Percentiles rank a stretch among this genome's conserved stretches.
phyloP scores from a whole-genome alignment of 2,888 invertebrate genomes.

The Axea sp. region DNA sequence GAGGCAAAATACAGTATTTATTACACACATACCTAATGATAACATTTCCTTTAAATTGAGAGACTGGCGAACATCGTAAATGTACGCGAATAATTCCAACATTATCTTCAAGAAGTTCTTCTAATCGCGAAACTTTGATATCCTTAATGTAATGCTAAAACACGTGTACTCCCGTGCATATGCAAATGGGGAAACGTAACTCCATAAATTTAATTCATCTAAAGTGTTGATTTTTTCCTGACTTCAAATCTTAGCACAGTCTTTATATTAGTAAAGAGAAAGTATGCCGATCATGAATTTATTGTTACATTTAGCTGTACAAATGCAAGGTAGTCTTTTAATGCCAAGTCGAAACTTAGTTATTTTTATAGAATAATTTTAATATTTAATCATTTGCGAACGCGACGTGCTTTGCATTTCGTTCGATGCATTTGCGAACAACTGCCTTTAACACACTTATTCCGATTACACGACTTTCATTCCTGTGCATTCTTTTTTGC shows the following conservation, averaged over 20 bases:
- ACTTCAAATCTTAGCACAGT: background rate
- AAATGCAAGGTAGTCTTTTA: slow-evolving; percentile 14
- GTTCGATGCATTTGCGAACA: background rate
- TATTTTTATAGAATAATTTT: slow-evolving; percentile 39
- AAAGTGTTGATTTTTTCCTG: slow-evolving; percentile 2
- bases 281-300: slow-evolving; percentile 18
- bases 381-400: slow-evolving; percentile 38
- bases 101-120: slow-evolving; percentile 23
- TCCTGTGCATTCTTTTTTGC: slow-evolving; percentile 5
- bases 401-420: slow-evolving; percentile 22
- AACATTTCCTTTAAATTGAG: slow-evolving; percentile 38
- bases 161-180: slow-evolving; percentile 7
- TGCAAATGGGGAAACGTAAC: slow-evolving; percentile 16
- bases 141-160: slow-evolving; percentile 10
- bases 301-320: slow-evolving; percentile 6
- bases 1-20: slow-evolving; percentile 11
- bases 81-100: slow-evolving; percentile 31
- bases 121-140: slow-evolving; percentile 38
- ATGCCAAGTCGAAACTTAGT: slow-evolving; percentile 12
- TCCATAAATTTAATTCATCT: slow-evolving; percentile 33
- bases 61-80: slow-evolving; percentile 5
- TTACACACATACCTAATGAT: slow-evolving; percentile 10
- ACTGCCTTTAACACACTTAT: slow-evolving; percentile 17
- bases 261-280: slow-evolving; percentile 19
- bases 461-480: slow-evolving; percentile 17